Percentiles rank a stretch among this genome's conserved stretches.
Evolutionary conservation across 1,140 invertebrate species (phyloP).

Genomic region (Heliothis virescens): DNA sequence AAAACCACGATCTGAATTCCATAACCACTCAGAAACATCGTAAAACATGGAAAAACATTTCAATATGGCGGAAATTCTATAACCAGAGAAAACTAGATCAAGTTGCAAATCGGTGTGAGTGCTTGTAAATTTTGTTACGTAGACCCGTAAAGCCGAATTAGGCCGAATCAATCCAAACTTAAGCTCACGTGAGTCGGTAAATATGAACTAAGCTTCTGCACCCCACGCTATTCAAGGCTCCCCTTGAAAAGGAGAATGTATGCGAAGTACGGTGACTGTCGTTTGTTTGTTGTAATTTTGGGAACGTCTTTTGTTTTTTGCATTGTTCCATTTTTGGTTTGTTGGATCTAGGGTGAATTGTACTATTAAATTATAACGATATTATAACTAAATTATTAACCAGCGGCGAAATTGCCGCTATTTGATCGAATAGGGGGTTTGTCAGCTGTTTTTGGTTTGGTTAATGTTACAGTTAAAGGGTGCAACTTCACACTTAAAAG

Average conservation of each 20-base stretch:
- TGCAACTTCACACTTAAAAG: too few species aligned
- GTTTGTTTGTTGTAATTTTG: too few species aligned
- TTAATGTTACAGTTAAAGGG: too few species aligned
- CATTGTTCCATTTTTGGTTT: too few species aligned
- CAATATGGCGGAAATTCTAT: conserved; percentile 33
- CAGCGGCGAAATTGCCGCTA: too few species aligned
- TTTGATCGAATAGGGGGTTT: too few species aligned
- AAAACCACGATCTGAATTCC: background rate
- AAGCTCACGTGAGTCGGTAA: conserved; percentile 16
- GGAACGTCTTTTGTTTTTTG: too few species aligned
- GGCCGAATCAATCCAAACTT: conserved; percentile 34
- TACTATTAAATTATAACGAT: too few species aligned
- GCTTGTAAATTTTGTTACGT: conserved; percentile 39
- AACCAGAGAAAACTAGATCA: conserved; percentile 35
- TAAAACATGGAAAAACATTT: conserved; percentile 31
- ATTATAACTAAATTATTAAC: too few species aligned
- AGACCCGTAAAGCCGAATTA: conserved; percentile 30
- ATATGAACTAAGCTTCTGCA: conserved; percentile 13
- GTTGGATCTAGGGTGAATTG: too few species aligned
- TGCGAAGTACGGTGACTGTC: conserved; percentile 17
- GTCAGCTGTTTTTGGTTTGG: too few species aligned
- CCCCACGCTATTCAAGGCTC: conserved; percentile 29
- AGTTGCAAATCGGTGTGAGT: conserved; percentile 36
- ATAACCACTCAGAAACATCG: conserved; percentile 9
- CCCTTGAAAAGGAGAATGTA: conserved; percentile 1